phyloP scores from a whole-genome alignment of 2,797 vertebrate species.

The Malurus leucopterus region DNA sequence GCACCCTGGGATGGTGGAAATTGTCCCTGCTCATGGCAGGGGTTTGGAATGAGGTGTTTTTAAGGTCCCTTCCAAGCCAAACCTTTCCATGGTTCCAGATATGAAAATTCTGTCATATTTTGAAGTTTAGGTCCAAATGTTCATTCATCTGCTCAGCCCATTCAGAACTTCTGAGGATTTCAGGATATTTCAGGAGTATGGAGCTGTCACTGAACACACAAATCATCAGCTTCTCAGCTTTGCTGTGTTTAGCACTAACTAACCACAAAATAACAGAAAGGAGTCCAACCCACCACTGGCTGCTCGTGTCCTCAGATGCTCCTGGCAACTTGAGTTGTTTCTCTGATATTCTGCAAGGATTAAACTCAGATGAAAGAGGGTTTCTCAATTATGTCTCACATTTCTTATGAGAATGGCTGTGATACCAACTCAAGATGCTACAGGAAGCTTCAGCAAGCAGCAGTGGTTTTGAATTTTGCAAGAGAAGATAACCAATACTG shows the following conservation, averaged over 20 bases:
- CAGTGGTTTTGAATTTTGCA: constrained; percentile 5
- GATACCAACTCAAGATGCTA: background rate
- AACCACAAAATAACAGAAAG: background rate
- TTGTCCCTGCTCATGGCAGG: background rate
- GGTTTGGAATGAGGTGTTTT: background rate
- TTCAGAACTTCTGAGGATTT: background rate
- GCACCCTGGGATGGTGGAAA: fast-evolving
- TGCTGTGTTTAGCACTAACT: background rate
- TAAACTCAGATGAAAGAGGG: background rate
- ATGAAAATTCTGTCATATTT: background rate
- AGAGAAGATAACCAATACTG: background rate
- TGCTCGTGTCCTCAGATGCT: background rate
- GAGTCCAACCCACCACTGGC: background rate
- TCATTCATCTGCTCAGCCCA: background rate
- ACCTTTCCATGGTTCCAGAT: background rate
- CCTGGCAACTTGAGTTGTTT: background rate
- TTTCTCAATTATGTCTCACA: background rate
- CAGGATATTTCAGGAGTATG: background rate
- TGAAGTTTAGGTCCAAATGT: background rate
- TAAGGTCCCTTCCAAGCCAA: background rate
- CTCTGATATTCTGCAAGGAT: background rate
- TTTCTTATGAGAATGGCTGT: background rate
- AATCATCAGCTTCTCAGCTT: background rate
- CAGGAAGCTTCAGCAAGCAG: background rate
- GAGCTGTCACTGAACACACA: background rate